Evolutionary conservation across 2,888 invertebrate genomes (phyloP).

Genomic region (Chymomyza fuscimana): DNA sequence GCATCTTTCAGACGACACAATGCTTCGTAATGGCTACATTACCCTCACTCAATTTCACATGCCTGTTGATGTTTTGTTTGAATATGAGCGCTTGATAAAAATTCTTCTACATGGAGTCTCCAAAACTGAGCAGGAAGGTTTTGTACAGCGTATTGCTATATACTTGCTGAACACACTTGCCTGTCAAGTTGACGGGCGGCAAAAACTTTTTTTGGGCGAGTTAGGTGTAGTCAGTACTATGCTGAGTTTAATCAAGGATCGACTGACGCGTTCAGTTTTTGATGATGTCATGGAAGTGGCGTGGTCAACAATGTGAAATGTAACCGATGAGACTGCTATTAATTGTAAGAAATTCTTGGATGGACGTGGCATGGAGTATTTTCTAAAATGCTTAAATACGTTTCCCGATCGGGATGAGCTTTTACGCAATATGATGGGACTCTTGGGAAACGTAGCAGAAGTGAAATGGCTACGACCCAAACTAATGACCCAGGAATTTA

Average conservation of each 20-base stretch:
- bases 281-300: constrained; percentile 98
- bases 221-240: constrained; percentile 93
- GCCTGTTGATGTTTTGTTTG: constrained; percentile 95
- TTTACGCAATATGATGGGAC: constrained; percentile 98
- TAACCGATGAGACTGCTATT: constrained; percentile 95
- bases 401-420: constrained; percentile 94
- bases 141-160: constrained; percentile 96
- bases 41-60: constrained; percentile 97
- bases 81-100: constrained; percentile 91
- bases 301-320: constrained; percentile 99
- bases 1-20: constrained; percentile 91
- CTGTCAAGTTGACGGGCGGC: constrained; percentile 96
- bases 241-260: constrained; percentile 91
- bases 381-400: constrained; percentile 90
- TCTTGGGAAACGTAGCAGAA: constrained; percentile 97
- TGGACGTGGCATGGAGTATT: constrained; percentile 93
- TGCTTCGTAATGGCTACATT: constrained; percentile 97
- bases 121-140: constrained; percentile 91
- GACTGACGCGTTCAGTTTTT: constrained; percentile 87
- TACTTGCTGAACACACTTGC: constrained; percentile 96
- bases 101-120: constrained; percentile 90
- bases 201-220: constrained; percentile 94
- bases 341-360: constrained; percentile 96
- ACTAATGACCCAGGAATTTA: constrained; percentile 91
- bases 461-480: constrained; percentile 89